Evolutionary conservation across 2,113 vertebrate species (phyloP).

Genomic region (Parotia lawesii): DNA sequence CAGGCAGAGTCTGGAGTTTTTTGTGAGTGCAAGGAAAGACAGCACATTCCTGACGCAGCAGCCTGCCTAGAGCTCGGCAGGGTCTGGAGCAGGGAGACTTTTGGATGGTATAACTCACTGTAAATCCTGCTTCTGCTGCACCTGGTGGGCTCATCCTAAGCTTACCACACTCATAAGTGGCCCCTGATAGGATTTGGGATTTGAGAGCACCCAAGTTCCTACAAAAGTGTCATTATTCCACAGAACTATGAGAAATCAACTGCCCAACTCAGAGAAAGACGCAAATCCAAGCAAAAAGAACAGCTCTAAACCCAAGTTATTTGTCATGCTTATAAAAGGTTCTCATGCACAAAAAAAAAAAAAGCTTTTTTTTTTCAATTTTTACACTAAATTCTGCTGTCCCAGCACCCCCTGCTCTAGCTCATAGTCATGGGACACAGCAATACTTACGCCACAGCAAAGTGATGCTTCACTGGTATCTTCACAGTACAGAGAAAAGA

Average conservation of each 20-base stretch:
- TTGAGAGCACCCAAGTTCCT: background rate
- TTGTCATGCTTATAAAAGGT: constrained; percentile 65
- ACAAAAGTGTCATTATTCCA: background rate
- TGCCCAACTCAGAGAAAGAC: constrained; percentile 31
- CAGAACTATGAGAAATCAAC: background rate
- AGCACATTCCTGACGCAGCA: background rate
- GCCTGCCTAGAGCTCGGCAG: rapidly evolving
- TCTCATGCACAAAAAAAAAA: constrained; percentile 56
- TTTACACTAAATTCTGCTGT: constrained; percentile 16
- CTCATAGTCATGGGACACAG: constrained; percentile 43
- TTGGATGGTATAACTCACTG: background rate
- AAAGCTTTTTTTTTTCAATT: background rate
- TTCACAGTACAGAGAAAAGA: constrained; percentile 74
- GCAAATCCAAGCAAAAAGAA: constrained; percentile 65
- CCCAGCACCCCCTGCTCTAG: constrained; percentile 62
- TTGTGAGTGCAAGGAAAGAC: background rate
- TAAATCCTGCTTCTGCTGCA: constrained; percentile 3
- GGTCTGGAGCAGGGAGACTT: background rate
- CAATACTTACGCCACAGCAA: constrained; percentile 66
- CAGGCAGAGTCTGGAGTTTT: background rate
- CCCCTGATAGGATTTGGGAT: background rate
- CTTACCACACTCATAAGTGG: background rate
- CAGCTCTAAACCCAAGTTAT: constrained; percentile 31
- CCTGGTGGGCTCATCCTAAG: background rate
- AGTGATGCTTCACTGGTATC: constrained; percentile 69